Evolutionary conservation across 2,797 vertebrate species (phyloP), one percentile per base, ranked within the genome.

Genomic region (Gobio occitaniae): DNA sequence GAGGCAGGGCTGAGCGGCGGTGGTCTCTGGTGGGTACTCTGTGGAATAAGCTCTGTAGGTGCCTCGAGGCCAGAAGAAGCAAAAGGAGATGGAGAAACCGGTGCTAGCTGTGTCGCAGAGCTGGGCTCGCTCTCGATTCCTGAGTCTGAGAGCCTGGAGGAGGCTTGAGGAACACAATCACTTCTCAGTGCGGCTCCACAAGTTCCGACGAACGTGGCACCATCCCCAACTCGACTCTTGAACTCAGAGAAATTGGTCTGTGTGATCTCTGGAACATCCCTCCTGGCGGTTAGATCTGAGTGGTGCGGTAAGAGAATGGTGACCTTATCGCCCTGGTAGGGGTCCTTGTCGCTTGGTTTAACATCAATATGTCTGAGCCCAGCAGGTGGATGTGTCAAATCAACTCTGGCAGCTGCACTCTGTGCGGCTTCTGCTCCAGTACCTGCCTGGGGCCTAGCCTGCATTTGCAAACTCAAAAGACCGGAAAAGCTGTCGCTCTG

Each of bases 71-170:
- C 91, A 68, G 93, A 83, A 50, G 89, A 71, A 36, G 94, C 96
- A 44, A 91, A 87, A 87, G 92, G 94, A 75, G 94, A 91, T 78
- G 96, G 96, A 78, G 93, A 86, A 84, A 96, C 96, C 38, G 93
- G 86, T 86, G 93, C 94, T 83, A 96, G 89, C 78, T 97, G 97
- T 81, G 95, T 96, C 88, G 96, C 96, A 90, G 98, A 99, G 93
- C 97, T 99, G 61, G 98, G 96, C 90, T 99, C 98, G 92, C 97
- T 98, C 92, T 99, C 98, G 75, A 99, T 95, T 89, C 98, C 98
- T 0, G 98, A 99, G 94, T 99, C 98, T n/a, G 98, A 99, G 90
- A 98, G 97, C 75, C 97, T 96, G 79, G 98, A 98, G 13, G 97
- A 99, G 84, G 96, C 95, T 87, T 89, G 96, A 0, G 93, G 95